Evolutionary conservation across 2,113 vertebrate species (phyloP).

Genomic region (Serilophus lunatus): DNA sequence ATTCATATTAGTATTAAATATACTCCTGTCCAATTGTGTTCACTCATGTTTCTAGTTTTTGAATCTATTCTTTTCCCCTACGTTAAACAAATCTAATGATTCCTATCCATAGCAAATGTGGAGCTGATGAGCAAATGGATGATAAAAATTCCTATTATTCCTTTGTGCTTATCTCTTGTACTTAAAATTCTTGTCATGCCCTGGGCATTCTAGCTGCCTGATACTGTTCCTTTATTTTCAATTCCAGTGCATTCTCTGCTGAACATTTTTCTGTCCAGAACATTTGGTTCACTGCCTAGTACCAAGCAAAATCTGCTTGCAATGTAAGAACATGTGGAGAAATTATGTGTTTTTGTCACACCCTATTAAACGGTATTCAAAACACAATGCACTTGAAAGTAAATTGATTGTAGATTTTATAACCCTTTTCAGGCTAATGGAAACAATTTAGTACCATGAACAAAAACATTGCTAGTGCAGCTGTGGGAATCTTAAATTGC

Average conservation of each 20-base stretch:
- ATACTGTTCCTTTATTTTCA: slow-evolving; percentile 36
- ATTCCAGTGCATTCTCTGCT: slow-evolving; percentile 18
- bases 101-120: slow-evolving; percentile 30
- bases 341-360: slow-evolving; percentile 76
- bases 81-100: slow-evolving; percentile 49
- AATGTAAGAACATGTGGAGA: slow-evolving; percentile 72
- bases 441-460: slow-evolving; percentile 76
- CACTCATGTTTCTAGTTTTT: slow-evolving; percentile 6
- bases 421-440: slow-evolving; percentile 72
- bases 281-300: slow-evolving; percentile 39
- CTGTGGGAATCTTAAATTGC: slow-evolving; percentile 61
- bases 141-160: slow-evolving; percentile 40
- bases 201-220: slow-evolving; percentile 17
- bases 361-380: slow-evolving; percentile 77
- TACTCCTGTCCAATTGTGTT: slow-evolving; percentile 30
- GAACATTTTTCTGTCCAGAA: slow-evolving; percentile 12
- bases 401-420: slow-evolving; percentile 78
- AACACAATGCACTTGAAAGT: slow-evolving; percentile 77
- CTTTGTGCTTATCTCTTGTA: slow-evolving; percentile 22
- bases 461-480: slow-evolving; percentile 55
- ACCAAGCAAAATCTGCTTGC: slow-evolving; percentile 60
- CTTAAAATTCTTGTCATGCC: slow-evolving; percentile 56
- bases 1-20: slow-evolving; percentile 52
- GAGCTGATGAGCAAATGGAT: slow-evolving; percentile 22
- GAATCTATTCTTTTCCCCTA: slow-evolving; percentile 30